Evolutionary conservation across 2,888 invertebrate genomes (phyloP).

Genomic region (Lysandra coridon): DNA sequence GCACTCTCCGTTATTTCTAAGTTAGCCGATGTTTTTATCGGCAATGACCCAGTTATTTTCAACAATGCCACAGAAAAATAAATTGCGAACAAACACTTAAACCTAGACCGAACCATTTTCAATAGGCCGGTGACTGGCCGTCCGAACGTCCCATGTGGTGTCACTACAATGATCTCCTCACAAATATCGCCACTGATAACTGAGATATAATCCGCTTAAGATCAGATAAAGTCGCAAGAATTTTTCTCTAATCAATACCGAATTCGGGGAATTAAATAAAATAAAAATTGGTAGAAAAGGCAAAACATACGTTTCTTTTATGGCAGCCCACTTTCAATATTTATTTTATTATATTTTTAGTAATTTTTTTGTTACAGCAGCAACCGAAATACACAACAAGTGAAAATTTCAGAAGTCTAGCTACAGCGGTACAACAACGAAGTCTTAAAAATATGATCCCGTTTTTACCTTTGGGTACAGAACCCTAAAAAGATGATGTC

Average conservation of each 20-base stretch:
- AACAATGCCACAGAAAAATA: constrained; percentile 46
- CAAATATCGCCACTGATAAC: constrained; percentile 44
- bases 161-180: constrained; percentile 42
- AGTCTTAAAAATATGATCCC: no score
- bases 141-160: constrained; percentile 49
- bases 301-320: no score
- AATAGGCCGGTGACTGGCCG: constrained; percentile 45
- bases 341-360: neutral
- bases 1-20: constrained; percentile 13
- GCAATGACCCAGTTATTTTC: constrained; percentile 19
- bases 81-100: constrained; percentile 54
- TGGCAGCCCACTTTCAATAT: neutral
- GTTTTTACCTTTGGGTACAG: no score
- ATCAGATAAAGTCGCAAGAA: constrained; percentile 35
- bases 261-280: neutral
- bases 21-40: neutral
- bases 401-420: no score
- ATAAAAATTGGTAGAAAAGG: no score
- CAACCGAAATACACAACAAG: no score
- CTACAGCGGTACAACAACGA: no score
- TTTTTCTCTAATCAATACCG: neutral
- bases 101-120: constrained; percentile 60
- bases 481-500: no score
- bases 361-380: neutral
- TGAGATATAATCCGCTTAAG: constrained; percentile 31